Conservation (phyloP, 2,797 vertebrate genomes). For the Valencia hispanica region DNA sequence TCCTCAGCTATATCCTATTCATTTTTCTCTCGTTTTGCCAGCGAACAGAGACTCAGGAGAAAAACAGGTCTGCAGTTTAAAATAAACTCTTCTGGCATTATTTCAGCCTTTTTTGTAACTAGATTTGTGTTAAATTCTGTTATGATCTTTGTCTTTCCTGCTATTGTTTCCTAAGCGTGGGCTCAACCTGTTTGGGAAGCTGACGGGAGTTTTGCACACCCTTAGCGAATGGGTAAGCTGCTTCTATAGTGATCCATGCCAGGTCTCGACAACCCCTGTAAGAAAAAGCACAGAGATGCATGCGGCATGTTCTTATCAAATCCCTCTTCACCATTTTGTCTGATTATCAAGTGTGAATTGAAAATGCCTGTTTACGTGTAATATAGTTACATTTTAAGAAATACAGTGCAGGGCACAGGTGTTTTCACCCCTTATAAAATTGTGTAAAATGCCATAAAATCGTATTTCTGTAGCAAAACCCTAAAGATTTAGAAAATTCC, state of each 20-base stretch:
- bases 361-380: neutral
- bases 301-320: neutral
- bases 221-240: constrained; percentile 77
- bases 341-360: neutral
- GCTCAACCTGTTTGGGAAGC: constrained; percentile 68
- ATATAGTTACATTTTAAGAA: neutral
- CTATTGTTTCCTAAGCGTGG: constrained; percentile 57
- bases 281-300: neutral
- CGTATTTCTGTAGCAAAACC: neutral
- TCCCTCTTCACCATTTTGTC: neutral
- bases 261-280: constrained; percentile 12
- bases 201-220: constrained; percentile 73
- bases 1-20: neutral
- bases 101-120: neutral
- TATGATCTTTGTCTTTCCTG: constrained; percentile 14
- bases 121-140: neutral
- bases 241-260: constrained; percentile 6
- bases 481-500: neutral
- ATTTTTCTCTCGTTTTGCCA: constrained; percentile 42
- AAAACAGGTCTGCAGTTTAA: constrained; percentile 63
- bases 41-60: constrained; percentile 54
- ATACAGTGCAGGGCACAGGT: neutral
- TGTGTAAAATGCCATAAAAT: neutral
- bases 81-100: neutral
- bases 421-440: neutral